Conservation (phyloP, 2,113 vertebrate genomes). For the Phrynosoma platyrhinos region DNA sequence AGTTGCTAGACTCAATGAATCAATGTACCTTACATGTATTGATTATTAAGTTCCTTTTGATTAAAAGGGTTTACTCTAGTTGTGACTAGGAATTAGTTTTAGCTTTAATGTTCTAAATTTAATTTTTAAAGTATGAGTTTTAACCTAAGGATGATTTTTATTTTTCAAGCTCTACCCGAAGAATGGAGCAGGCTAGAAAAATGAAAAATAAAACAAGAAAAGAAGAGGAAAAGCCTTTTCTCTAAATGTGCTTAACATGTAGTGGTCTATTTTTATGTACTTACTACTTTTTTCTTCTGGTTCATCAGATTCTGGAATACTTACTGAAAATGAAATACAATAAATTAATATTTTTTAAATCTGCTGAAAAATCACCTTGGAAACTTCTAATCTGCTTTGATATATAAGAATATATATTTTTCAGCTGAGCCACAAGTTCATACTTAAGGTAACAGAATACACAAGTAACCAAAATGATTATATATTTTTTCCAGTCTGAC, state of each 20-base stretch:
- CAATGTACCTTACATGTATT: background rate
- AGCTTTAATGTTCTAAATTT: background rate
- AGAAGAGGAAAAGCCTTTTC: slow-evolving; percentile 4
- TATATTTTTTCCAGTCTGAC: slow-evolving; percentile 37
- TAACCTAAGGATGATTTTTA: no score
- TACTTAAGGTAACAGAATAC: slow-evolving; percentile 49
- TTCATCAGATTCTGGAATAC: slow-evolving; percentile 82
- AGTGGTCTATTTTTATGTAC: slow-evolving; percentile 51
- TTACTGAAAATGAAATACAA: slow-evolving; percentile 83
- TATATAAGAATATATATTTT: slow-evolving; percentile 68
- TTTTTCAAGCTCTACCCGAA: background rate
- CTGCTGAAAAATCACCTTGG: slow-evolving; percentile 68
- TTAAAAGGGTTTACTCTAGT: background rate
- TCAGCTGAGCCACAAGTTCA: slow-evolving; percentile 53
- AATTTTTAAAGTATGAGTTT: background rate
- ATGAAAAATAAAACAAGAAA: background rate
- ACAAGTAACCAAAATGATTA: slow-evolving; percentile 53
- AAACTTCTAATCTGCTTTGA: slow-evolving; percentile 66
- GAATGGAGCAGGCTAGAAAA: background rate
- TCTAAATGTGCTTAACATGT: background rate
- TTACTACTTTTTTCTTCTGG: slow-evolving; percentile 80
- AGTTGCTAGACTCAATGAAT: background rate
- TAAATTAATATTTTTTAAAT: slow-evolving; percentile 39
- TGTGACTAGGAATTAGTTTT: background rate
- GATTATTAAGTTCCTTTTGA: background rate